phyloP scores from a whole-genome alignment of 1,140 invertebrate species.

The Geopemphigus sp. region DNA sequence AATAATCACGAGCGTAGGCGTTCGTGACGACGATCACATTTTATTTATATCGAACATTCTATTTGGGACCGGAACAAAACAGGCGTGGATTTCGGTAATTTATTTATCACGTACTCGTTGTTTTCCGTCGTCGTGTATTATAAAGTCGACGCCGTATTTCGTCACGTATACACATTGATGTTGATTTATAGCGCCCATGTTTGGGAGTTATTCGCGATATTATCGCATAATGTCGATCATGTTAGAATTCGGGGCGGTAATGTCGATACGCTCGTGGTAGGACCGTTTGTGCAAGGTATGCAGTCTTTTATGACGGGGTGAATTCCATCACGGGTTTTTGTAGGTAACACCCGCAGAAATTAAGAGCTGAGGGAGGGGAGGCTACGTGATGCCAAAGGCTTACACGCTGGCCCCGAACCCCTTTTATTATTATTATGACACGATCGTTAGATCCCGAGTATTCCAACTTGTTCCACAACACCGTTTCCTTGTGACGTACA shows the following conservation, averaged over 20 bases:
- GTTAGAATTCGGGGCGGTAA: constrained; percentile 39
- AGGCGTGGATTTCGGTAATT: too few relatives aligned
- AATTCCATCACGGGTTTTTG: constrained; percentile 46
- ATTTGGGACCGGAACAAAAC: too few relatives aligned
- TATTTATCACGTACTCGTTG: too few relatives aligned
- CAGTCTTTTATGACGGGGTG: neutral
- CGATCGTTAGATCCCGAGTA: neutral
- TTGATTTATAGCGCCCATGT: constrained; percentile 40
- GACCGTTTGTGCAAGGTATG: constrained; percentile 18
- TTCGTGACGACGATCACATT: too few relatives aligned
- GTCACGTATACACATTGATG: constrained; percentile 35
- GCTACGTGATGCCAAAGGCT: constrained; percentile 26
- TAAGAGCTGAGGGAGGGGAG: constrained; percentile 9
- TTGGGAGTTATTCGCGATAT: constrained; percentile 46
- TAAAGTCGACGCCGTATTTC: neutral
- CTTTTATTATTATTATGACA: constrained; percentile 48
- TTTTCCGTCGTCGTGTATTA: neutral
- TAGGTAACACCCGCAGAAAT: constrained; percentile 45
- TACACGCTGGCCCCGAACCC: constrained; percentile 2
- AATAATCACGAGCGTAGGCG: too few relatives aligned
- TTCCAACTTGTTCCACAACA: constrained; percentile 26
- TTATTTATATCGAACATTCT: too few relatives aligned
- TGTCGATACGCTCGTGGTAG: neutral
- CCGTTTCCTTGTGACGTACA: constrained; percentile 26
- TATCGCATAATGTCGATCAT: constrained; percentile 48